These are phyloP conservation scores for Misgurnus anguillicaudatus DNA, from an alignment of 2,113 vertebrate species.

Conservation along the genomic window DNA sequence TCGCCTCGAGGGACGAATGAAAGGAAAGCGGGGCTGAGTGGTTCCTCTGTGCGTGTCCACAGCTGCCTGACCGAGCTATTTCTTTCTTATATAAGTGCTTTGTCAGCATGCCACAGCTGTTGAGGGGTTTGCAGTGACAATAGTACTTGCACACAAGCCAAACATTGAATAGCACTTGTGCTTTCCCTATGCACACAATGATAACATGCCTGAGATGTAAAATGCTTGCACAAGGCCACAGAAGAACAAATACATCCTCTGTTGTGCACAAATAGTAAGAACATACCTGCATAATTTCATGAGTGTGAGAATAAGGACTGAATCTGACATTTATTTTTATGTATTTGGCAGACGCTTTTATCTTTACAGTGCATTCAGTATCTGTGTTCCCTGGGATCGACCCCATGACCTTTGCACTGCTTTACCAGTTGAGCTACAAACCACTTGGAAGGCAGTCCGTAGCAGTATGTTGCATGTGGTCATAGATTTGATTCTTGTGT, in stretches of 20 bases:
- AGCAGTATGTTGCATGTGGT: constrained; percentile 4
- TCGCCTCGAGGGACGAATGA: constrained; percentile 45
- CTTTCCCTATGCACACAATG: too few relatives aligned
- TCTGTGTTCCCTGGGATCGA: too few relatives aligned
- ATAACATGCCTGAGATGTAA: background rate
- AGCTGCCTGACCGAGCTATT: constrained; percentile 29
- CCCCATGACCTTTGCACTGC: too few relatives aligned
- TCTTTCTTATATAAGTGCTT: constrained; percentile 47
- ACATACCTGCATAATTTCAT: too few relatives aligned
- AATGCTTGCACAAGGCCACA: background rate
- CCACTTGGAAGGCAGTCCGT: too few relatives aligned
- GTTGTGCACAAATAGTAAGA: background rate
- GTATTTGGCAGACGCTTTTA: too few relatives aligned
- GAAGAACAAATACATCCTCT: background rate
- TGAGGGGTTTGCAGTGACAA: constrained; percentile 20
- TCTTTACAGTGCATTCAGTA: too few relatives aligned
- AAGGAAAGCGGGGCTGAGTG: constrained; percentile 30
- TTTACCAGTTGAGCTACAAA: too few relatives aligned
- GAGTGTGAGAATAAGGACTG: too few relatives aligned
- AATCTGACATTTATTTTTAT: too few relatives aligned
- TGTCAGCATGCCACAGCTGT: constrained; percentile 24
- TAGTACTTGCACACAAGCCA: background rate
- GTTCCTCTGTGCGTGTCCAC: constrained; percentile 53
- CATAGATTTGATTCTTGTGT: background rate
- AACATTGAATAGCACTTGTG: constrained; percentile 7